These are phyloP conservation scores for Ptychoptera contaminata DNA, from an alignment of 2,888 invertebrate species.

Conservation along the genomic window DNA sequence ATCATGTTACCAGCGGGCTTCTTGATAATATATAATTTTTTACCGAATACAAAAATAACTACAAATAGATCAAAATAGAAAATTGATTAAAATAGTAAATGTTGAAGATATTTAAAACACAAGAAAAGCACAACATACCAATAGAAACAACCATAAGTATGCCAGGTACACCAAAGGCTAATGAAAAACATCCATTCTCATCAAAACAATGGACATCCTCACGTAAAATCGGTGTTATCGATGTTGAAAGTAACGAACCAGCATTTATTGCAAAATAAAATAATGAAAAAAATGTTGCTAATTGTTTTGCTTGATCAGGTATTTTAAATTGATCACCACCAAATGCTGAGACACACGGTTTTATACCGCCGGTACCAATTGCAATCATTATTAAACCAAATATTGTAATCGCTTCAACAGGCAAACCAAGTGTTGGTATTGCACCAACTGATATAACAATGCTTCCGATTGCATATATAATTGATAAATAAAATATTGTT, in stretches of 20 bases:
- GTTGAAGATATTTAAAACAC: too few species aligned
- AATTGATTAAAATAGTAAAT: too few species aligned
- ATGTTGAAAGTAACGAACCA: slow-evolving; percentile 71
- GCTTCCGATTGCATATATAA: slow-evolving; percentile 76
- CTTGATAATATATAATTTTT: slow-evolving; percentile 54
- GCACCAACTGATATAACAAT: slow-evolving; percentile 56
- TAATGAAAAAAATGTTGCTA: slow-evolving; percentile 72
- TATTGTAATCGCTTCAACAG: slow-evolving; percentile 39
- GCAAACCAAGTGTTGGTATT: slow-evolving; percentile 43
- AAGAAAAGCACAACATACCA: too few species aligned
- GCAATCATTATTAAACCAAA: slow-evolving; percentile 54
- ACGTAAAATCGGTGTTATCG: slow-evolving; percentile 66
- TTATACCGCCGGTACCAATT: slow-evolving; percentile 78
- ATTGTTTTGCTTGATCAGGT: slow-evolving; percentile 55
- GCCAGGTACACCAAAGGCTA: slow-evolving; percentile 74
- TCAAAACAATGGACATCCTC: slow-evolving; percentile 55
- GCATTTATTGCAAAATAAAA: slow-evolving; percentile 82
- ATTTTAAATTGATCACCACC: slow-evolving; percentile 77
- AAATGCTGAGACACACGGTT: slow-evolving; percentile 80
- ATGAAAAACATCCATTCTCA: slow-evolving; percentile 52
- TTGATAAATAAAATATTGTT: slow-evolving; percentile 75
- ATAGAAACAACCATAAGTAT: slow-evolving; percentile 55
- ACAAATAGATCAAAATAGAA: slow-evolving; percentile 35
- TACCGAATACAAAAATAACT: slow-evolving; percentile 65
- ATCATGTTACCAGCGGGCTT: slow-evolving; percentile 74